phyloP scores from a whole-genome alignment of 2,888 invertebrate genomes.

The Chloroclystis v-ata region DNA sequence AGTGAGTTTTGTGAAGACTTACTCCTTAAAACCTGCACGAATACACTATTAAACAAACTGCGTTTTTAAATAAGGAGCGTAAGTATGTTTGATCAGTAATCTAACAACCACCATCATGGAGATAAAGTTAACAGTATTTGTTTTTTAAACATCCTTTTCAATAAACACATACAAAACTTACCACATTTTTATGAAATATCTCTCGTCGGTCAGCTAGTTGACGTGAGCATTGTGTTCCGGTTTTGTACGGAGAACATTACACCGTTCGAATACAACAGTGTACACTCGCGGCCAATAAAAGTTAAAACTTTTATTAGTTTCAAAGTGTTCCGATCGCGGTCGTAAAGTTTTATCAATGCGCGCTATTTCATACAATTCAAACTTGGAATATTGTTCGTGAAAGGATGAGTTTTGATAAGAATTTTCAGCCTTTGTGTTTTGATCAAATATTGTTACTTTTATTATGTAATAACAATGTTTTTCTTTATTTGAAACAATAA shows the following conservation, averaged over 20 bases:
- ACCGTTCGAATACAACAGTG: constrained; percentile 29
- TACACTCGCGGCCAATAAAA: constrained; percentile 45
- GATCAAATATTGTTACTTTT: constrained; percentile 1
- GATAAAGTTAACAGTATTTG: no score
- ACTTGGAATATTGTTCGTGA: constrained; percentile 32
- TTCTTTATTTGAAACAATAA: no score
- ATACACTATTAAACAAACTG: no score
- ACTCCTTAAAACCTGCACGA: no score
- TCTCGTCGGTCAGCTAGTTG: constrained; percentile 4
- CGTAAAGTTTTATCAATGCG: constrained; percentile 33
- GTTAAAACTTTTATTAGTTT: constrained; percentile 43
- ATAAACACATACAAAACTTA: no score
- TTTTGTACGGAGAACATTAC: constrained; percentile 9
- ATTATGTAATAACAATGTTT: neutral
- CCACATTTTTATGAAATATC: no score
- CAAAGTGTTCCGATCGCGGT: constrained; percentile 34
- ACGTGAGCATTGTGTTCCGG: constrained; percentile 15
- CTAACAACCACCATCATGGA: no score
- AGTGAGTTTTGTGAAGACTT: no score
- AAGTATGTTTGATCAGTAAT: no score
- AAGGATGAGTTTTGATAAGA: constrained; percentile 25
- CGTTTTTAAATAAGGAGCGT: no score
- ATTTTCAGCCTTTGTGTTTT: constrained; percentile 11
- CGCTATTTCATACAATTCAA: constrained; percentile 35
- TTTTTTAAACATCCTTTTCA: no score